Percentiles rank a stretch among this genome's conserved stretches.
These are phyloP conservation scores for Neodiprion virginianus DNA, from an alignment of 1,140 invertebrate genomes.

Conservation along the genomic window DNA sequence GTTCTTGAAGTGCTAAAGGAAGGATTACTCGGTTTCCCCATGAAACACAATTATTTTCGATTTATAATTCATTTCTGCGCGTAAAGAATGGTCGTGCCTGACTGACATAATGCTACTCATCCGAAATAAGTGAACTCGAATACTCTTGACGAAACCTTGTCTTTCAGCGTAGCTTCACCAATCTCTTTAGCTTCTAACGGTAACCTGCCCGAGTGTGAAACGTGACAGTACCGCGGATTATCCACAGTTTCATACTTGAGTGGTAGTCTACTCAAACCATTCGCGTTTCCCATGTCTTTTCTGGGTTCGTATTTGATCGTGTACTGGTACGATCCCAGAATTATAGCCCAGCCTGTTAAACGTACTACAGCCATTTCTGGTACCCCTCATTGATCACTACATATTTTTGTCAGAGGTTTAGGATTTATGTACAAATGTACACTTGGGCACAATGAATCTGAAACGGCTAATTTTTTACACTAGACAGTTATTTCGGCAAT, in stretches of 20 bases:
- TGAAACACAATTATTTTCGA: slow-evolving; percentile 27
- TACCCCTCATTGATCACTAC: slow-evolving; percentile 37
- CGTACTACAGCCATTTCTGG: slow-evolving; percentile 30
- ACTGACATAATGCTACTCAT: neutral
- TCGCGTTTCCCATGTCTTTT: slow-evolving; percentile 17
- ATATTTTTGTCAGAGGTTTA: slow-evolving; percentile 52
- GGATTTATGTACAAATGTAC: slow-evolving; percentile 60
- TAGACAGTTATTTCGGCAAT: no score
- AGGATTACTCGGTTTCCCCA: slow-evolving; percentile 28
- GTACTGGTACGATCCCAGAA: slow-evolving; percentile 36
- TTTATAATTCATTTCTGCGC: slow-evolving; percentile 11
- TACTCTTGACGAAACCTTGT: neutral
- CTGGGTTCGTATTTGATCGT: slow-evolving; percentile 21
- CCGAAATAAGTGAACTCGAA: neutral
- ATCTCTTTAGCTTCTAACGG: neutral
- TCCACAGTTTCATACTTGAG: slow-evolving; percentile 6
- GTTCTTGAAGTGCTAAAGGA: slow-evolving; percentile 23
- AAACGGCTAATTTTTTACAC: no score
- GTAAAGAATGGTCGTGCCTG: slow-evolving; percentile 5
- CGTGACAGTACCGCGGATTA: neutral
- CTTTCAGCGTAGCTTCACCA: neutral
- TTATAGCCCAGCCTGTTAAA: slow-evolving; percentile 40
- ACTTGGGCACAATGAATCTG: neutral
- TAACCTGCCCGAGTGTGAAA: neutral
- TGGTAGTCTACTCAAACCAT: slow-evolving; percentile 21